Conservation (phyloP, 2,113 vertebrate genomes). For the Gobius niger region DNA sequence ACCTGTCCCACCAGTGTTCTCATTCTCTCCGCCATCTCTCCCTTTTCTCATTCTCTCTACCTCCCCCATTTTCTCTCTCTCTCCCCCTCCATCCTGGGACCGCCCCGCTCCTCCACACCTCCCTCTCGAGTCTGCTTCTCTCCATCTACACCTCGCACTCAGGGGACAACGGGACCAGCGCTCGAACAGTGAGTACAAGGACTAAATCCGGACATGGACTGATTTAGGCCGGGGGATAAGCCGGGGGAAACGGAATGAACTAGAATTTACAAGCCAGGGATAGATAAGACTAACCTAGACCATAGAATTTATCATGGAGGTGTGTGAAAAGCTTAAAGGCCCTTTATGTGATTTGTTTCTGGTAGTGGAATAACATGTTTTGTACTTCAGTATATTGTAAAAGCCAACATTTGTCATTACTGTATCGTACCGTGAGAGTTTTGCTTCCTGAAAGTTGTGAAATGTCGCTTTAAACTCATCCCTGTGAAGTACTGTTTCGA, state of each 20-base stretch:
- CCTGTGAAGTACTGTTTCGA: no score
- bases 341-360: no score
- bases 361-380: no score
- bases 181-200: slow-evolving; percentile 12
- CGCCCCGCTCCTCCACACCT: slow-evolving; percentile 36
- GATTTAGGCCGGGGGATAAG: no score
- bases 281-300: neutral
- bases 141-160: slow-evolving; percentile 44
- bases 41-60: neutral
- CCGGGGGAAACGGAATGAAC: neutral
- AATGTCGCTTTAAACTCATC: no score
- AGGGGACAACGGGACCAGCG: slow-evolving; percentile 39
- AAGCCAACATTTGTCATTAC: no score
- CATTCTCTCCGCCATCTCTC: neutral
- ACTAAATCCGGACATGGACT: neutral
- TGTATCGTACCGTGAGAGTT: no score
- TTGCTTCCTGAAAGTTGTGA: no score
- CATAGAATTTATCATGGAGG: no score
- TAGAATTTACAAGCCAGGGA: neutral
- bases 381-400: no score
- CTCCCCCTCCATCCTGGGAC: neutral
- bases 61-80: neutral
- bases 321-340: no score
- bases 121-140: slow-evolving; percentile 50
- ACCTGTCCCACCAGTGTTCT: slow-evolving; percentile 66